These are phyloP conservation scores for Catostylus mosaicus DNA, from an alignment of 30 jellyfish, hydroid and myxozoan species.

Conservation along the genomic window DNA sequence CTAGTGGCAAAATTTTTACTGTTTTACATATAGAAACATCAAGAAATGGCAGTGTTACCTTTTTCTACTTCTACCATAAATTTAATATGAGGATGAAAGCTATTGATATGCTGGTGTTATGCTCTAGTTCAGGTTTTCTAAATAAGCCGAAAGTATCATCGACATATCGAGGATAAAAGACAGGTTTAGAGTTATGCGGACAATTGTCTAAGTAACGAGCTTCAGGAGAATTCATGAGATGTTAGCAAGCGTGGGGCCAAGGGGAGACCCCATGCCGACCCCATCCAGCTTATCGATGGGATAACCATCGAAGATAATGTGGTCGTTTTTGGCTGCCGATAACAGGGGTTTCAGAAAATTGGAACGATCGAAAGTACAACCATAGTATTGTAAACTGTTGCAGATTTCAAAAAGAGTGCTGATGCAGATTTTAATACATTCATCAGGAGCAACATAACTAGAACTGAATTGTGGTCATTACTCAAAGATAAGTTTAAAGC, in stretches of 20 bases:
- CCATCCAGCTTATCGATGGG: slow-evolving; percentile 55
- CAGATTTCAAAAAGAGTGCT: background rate
- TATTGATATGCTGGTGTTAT: background rate
- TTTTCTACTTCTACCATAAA: slow-evolving; percentile 44
- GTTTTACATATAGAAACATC: slow-evolving; percentile 17
- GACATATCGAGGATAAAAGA: slow-evolving; percentile 50
- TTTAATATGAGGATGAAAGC: slow-evolving; percentile 41
- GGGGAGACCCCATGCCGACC: slow-evolving; percentile 75
- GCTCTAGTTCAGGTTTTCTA: slow-evolving; percentile 25
- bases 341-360: slow-evolving; percentile 16
- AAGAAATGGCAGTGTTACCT: slow-evolving; percentile 18
- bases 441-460: slow-evolving; percentile 34
- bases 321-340: slow-evolving; percentile 21
- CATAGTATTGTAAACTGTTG: background rate
- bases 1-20: slow-evolving; percentile 3
- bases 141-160: slow-evolving; percentile 55
- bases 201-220: slow-evolving; percentile 7
- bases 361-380: slow-evolving; percentile 14
- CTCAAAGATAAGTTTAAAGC: too few relatives aligned
- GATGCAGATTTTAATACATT: background rate
- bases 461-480: too few relatives aligned
- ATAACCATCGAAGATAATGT: slow-evolving; percentile 29
- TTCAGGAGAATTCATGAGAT: slow-evolving; percentile 10
- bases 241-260: slow-evolving; percentile 50
- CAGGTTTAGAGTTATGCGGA: slow-evolving; percentile 38